These are phyloP conservation scores for Cryptoblepharus egeriae DNA, from an alignment of 2,797 vertebrate species.

Conservation along the genomic window DNA sequence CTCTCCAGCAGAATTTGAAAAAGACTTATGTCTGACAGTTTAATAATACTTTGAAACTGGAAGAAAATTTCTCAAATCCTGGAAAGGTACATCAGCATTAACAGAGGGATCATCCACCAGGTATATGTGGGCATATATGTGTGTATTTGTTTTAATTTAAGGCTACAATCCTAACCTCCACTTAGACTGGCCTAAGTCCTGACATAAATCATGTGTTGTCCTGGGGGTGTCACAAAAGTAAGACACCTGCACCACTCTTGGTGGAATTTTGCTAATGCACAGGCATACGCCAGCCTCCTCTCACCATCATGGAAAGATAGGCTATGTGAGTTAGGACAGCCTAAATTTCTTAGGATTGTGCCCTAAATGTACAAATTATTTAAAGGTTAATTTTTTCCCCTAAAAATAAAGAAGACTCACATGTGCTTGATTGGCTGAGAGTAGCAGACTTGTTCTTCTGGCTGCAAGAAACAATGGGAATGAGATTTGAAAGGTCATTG, in stretches of 20 bases:
- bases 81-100: slow-evolving; percentile 20
- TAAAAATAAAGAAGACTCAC: slow-evolving; percentile 54
- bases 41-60: not conserved
- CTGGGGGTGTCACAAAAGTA: too few species aligned
- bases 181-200: too few species aligned
- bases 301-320: too few species aligned
- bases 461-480: slow-evolving; percentile 51
- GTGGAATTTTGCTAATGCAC: too few species aligned
- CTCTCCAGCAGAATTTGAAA: slow-evolving; percentile 11
- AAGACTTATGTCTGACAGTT: slow-evolving; percentile 6
- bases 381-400: slow-evolving; percentile 57
- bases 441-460: slow-evolving; percentile 49
- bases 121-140: not conserved
- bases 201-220: too few species aligned
- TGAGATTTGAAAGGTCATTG: slow-evolving; percentile 59
- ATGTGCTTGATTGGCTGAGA: slow-evolving; percentile 30
- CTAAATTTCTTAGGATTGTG: too few species aligned
- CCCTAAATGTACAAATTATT: slow-evolving; percentile 47
- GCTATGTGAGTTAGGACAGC: too few species aligned
- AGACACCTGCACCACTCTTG: too few species aligned
- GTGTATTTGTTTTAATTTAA: not conserved
- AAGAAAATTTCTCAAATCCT: not conserved
- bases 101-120: slow-evolving; percentile 33
- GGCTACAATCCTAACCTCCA: too few species aligned
- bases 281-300: too few species aligned